These are phyloP conservation scores for Enteromius unitaeniatus DNA, from an alignment of 2,797 vertebrate genomes.

Conservation along the genomic window DNA sequence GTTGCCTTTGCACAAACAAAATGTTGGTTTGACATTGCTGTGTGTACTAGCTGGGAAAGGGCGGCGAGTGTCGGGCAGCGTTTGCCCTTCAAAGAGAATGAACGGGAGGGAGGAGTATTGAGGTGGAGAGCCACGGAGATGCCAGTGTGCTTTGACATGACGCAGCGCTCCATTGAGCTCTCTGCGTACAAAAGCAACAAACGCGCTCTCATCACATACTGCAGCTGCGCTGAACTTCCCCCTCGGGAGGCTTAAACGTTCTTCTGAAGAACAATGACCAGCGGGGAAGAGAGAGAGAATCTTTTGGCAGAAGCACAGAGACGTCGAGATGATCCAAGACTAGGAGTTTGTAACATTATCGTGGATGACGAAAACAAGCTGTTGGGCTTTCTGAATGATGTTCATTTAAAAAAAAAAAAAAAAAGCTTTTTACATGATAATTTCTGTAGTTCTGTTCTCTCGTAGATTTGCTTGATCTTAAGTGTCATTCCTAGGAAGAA, in stretches of 20 bases:
- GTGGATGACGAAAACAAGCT: slow-evolving; percentile 45
- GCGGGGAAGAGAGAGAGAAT: slow-evolving; percentile 1
- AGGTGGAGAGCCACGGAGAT: slow-evolving; percentile 35
- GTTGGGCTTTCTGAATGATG: slow-evolving; percentile 46
- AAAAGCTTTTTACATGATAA: slow-evolving; percentile 40
- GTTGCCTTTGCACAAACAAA: slow-evolving; percentile 80
- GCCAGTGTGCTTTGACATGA: slow-evolving; percentile 37
- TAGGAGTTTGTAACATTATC: slow-evolving; percentile 47
- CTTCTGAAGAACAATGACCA: slow-evolving; percentile 35
- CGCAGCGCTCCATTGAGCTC: slow-evolving; percentile 47
- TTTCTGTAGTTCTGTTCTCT: slow-evolving; percentile 54
- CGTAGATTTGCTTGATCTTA: slow-evolving; percentile 34
- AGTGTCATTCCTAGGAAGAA: slow-evolving; percentile 31
- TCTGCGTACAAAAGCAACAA: slow-evolving; percentile 26
- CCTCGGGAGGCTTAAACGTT: slow-evolving; percentile 40
- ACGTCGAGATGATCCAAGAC: slow-evolving; percentile 44
- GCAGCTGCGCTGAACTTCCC: slow-evolving; percentile 42
- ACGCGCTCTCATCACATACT: slow-evolving; percentile 25
- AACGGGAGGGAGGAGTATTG: slow-evolving; percentile 30
- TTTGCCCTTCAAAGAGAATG: slow-evolving; percentile 23
- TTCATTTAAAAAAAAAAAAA: slow-evolving; percentile 40
- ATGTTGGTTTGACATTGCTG: slow-evolving; percentile 65
- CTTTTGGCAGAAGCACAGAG: slow-evolving; percentile 37
- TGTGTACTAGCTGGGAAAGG: slow-evolving; percentile 30
- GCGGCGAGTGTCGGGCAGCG: slow-evolving; percentile 23